A percentile compares a stretch with the other conserved stretches of the same genome.
Evolutionary conservation across 2,888 invertebrate species (phyloP).

Genomic region (Tubulanus polymorphus): DNA sequence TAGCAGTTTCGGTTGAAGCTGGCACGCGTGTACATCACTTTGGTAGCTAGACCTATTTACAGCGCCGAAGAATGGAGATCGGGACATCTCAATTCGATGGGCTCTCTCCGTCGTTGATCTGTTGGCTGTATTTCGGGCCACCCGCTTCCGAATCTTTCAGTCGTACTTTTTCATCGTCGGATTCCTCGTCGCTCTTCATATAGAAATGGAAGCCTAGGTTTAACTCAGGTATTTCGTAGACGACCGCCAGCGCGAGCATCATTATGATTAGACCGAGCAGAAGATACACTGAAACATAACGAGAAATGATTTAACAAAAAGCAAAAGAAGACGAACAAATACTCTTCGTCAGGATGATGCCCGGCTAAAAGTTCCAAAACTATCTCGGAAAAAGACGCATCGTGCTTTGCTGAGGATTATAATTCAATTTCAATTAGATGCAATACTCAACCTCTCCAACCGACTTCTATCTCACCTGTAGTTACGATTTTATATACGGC

Average conservation of each 20-base stretch:
- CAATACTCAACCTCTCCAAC: neutral
- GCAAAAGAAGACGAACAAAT: neutral
- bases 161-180: slow-evolving; percentile 51
- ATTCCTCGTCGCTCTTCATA: slow-evolving; percentile 58
- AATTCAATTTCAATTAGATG: too few relatives aligned
- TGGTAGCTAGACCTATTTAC: too few relatives aligned
- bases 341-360: neutral
- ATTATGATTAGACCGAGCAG: slow-evolving; percentile 75
- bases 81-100: too few relatives aligned
- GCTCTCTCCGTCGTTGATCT: slow-evolving; percentile 40
- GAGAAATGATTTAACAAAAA: neutral
- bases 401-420: too few relatives aligned
- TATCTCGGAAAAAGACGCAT: too few relatives aligned
- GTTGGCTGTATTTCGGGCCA: slow-evolving; percentile 36
- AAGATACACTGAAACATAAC: slow-evolving; percentile 67
- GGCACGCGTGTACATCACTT: too few relatives aligned
- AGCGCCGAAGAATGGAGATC: too few relatives aligned
- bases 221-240: slow-evolving; percentile 85
- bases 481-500: slow-evolving; percentile 79
- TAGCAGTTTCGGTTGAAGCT: too few relatives aligned
- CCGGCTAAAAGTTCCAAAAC: neutral
- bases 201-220: slow-evolving; percentile 78
- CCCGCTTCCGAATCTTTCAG: slow-evolving; percentile 23
- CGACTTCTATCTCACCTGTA: slow-evolving; percentile 61
- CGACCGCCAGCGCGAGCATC: slow-evolving; percentile 78